A percentile compares a stretch with the other conserved stretches of the same genome.
Conservation (phyloP, 1,140 invertebrate species). For the Atta cephalotes region DNA sequence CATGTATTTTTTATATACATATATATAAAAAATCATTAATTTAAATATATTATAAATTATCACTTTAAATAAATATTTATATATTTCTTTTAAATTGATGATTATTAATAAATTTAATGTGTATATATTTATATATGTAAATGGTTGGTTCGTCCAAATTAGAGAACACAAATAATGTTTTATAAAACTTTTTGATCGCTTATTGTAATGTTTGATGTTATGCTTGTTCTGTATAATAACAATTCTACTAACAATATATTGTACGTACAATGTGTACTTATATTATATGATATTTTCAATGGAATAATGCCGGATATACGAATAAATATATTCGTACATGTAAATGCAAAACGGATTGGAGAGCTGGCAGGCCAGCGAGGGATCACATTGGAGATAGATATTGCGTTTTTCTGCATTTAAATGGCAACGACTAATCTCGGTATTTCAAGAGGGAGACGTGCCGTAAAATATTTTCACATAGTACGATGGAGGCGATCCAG, state of each 20-base stretch:
- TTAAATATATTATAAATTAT: too few relatives aligned
- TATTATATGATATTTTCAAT: background rate
- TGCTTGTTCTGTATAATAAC: background rate
- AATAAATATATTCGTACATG: background rate
- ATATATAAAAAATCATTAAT: too few relatives aligned
- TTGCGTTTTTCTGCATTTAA: constrained; percentile 33
- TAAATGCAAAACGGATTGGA: constrained; percentile 12
- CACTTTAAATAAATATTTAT: too few relatives aligned
- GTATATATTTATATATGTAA: too few relatives aligned
- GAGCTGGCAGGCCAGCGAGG: background rate
- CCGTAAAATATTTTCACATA: constrained; percentile 38
- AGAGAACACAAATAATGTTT: too few relatives aligned
- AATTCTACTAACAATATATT: background rate
- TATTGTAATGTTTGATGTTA: too few relatives aligned
- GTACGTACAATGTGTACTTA: background rate
- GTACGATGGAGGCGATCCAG: background rate
- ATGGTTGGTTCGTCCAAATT: too few relatives aligned
- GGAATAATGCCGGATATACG: background rate
- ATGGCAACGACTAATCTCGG: constrained; percentile 26
- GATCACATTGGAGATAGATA: constrained; percentile 34
- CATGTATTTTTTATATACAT: background rate
- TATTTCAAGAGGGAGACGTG: constrained; percentile 26
- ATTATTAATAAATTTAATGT: too few relatives aligned
- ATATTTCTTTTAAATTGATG: too few relatives aligned
- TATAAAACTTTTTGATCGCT: too few relatives aligned